These are phyloP conservation scores for Isurus oxyrinchus DNA, from an alignment of 2,113 vertebrate genomes.

Conservation along the genomic window DNA sequence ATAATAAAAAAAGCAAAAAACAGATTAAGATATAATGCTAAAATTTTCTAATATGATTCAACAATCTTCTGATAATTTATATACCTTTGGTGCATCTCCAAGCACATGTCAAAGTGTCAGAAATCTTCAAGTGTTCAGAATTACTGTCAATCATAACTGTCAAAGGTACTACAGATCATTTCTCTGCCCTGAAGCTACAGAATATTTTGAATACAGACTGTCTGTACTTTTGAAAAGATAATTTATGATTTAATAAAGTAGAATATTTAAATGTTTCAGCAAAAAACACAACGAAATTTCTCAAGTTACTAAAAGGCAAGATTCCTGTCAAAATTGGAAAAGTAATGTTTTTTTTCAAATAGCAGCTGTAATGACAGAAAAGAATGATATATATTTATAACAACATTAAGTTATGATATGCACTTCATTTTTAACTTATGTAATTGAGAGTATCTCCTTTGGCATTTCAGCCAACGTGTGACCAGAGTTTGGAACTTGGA, in stretches of 20 bases:
- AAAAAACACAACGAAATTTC: neutral
- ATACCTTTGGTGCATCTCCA: constrained; percentile 27
- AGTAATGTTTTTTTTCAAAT: constrained; percentile 3
- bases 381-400: constrained; percentile 23
- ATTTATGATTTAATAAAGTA: constrained; percentile 5
- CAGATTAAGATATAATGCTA: constrained; percentile 25
- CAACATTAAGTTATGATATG: constrained; percentile 7
- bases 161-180: constrained; percentile 31
- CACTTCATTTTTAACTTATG: constrained; percentile 34
- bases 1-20: constrained; percentile 52
- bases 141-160: constrained; percentile 37
- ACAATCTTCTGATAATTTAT: constrained; percentile 28
- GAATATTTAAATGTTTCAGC: neutral
- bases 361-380: constrained; percentile 16
- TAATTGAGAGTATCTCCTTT: constrained; percentile 58
- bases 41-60: constrained; percentile 34
- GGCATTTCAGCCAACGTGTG: constrained; percentile 65
- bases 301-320: neutral
- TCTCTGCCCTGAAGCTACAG: neutral
- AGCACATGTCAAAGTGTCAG: constrained; percentile 37
- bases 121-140: constrained; percentile 33
- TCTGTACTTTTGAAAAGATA: constrained; percentile 12
- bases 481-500: constrained; percentile 68
- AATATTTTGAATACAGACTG: constrained; percentile 23
- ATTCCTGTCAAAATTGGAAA: neutral